Base-by-base conservation (phyloP, 2,113 vertebrate genomes). In the Gambusia affinis region DNA sequence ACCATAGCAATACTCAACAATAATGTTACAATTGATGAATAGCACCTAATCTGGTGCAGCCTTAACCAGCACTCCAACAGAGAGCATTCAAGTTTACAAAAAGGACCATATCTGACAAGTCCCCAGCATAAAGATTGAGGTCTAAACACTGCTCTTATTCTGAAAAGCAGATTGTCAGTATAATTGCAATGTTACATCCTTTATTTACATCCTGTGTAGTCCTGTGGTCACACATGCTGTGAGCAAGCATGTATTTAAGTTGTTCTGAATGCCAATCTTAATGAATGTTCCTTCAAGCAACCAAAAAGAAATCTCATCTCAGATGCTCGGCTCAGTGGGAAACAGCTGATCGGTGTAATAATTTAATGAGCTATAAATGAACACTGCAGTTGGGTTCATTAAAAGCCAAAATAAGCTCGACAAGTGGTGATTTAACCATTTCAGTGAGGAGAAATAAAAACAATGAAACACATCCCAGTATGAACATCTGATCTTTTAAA, bases 151-250 rank as follows among this genome's bases (percentile, higher is more conserved):
- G 22, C 12, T 0, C 61, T 1, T 4, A 57, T n/a, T 67, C 75
- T 1, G 39, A 75, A 62, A 73, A 64, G 61, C 29, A 61, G 64
- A 28, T 28, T 65, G 75, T 81, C 82, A 72, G 68, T 6, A 14
- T 73, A 78, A 85, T 63, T 72, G 63, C 44, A 30, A 7, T 37
- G 47, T 44, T 12, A 47, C 37, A 73, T 80, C 66, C 87, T 84
- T 71, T 73, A 69, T 80, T 31, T 19, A 30, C 29, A 69, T 60
- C 57, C 64, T 61, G 28, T 74, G 51, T 64, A 72, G 57, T 51
- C 30, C 60, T 12, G 73, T 47, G 37, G 39, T 44, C 31, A 42
- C 5, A 28, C 15, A 70, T 14, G 33, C 39, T 75, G 37, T 15
- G 79, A 30, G 66, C 35, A 11, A 39, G 28, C 37, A 61, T 64